Evolutionary conservation across 1,140 invertebrate genomes (phyloP), one percentile per base, ranked within the genome.

Genomic region (Calycopis cecrops): DNA sequence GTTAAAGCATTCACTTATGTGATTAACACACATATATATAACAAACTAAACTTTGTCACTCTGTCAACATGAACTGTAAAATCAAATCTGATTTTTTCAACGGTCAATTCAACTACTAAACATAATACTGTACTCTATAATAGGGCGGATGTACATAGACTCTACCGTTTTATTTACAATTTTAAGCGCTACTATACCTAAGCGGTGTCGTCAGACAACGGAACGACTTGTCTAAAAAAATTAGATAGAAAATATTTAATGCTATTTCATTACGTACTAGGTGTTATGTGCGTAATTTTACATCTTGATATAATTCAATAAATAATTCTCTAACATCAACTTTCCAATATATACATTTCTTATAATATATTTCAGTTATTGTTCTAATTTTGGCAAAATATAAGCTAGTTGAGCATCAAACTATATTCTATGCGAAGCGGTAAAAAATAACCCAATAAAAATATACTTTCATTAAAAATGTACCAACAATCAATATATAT

Each of bases 1-100:
- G 76, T 84, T 84, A 84, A 84, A 84, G 80, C 80, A 73, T 79
- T 65, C 74, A 71, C 71, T 67, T 76, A 74, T 76, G 73, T 79
- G 71, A 70, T 61, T 68, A 58, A 74, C 76, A 81, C 69, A 76
- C 68, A 66, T 70, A 63, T 65, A 55, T 57, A 66, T 71, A 61
- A 53, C 60, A 63, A 34, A 48, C 40, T 28, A 35, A n/a, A n/a
- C 6, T 52, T 8, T 67, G 16, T 10, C 14, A 40, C 40, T 14
- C 37, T 53, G 40, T 40, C 18, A 33, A 14, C 14, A 21, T 53
- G 50, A 28, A 16, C 35, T 53, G n/a, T 17, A 9, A 18, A 44
- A 44, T 14, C 14, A 44, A 17, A 9, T 16, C 21, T 28, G 21
- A 28, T 6, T 28, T 28, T n/a, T n/a, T 28, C 2, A 44, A 44